phyloP scores from a whole-genome alignment of 2,888 invertebrate species.

The Pandemis cinnamomeana region DNA sequence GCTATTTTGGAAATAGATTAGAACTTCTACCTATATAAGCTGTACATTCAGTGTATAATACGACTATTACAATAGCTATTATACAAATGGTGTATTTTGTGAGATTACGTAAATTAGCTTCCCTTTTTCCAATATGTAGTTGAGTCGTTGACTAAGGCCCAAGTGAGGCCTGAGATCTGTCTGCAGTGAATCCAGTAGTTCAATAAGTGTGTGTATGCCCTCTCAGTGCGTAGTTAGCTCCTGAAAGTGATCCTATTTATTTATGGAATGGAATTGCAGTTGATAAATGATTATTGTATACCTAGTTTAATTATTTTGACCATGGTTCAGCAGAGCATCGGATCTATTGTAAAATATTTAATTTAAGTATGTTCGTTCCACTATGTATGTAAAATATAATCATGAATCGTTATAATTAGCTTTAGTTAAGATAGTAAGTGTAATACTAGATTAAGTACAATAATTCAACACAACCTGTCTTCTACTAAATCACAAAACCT shows the following conservation, averaged over 20 bases:
- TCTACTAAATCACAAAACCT: constrained; percentile 37
- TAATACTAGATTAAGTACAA: constrained; percentile 67
- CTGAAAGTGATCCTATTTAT: constrained; percentile 48
- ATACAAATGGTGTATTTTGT: constrained; percentile 58
- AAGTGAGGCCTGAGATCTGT: constrained; percentile 60
- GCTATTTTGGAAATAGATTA: constrained; percentile 64
- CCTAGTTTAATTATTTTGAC: constrained; percentile 59
- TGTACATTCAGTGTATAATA: constrained; percentile 73
- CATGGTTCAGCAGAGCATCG: constrained; percentile 60
- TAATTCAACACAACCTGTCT: constrained; percentile 39
- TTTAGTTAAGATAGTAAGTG: constrained; percentile 68
- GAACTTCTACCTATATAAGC: constrained; percentile 51
- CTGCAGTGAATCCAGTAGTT: constrained; percentile 57
- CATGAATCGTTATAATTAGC: constrained; percentile 67
- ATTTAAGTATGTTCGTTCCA: constrained; percentile 69
- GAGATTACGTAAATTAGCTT: constrained; percentile 52
- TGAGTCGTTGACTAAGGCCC: constrained; percentile 22
- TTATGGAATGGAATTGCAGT: constrained; percentile 48
- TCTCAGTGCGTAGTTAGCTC: constrained; percentile 51
- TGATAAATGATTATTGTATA: constrained; percentile 56
- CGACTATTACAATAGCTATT: constrained; percentile 52
- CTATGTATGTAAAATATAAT: constrained; percentile 71
- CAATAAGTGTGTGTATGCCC: constrained; percentile 54
- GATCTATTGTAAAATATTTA: constrained; percentile 66
- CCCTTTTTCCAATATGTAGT: constrained; percentile 55